Conservation (phyloP, 2,113 vertebrate genomes). For the Apodemus sylvaticus region DNA sequence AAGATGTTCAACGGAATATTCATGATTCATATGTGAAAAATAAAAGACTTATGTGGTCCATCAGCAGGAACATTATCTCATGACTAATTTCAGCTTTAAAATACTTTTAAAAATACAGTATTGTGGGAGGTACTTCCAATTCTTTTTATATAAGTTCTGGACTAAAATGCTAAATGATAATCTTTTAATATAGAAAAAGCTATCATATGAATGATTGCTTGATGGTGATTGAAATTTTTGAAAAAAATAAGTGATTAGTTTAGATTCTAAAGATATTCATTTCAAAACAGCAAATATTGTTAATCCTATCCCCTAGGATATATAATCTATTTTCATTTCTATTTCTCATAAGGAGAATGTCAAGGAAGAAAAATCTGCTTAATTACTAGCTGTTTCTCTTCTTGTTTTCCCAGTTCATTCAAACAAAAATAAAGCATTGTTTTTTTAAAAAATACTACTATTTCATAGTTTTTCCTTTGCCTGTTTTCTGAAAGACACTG, state of each 20-base stretch:
- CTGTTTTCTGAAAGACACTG: neutral
- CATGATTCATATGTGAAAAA: slow-evolving; percentile 16
- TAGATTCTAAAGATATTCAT: neutral
- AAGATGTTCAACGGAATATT: slow-evolving; percentile 11
- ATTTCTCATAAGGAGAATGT: neutral
- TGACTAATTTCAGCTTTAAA: slow-evolving; percentile 6
- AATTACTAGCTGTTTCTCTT: neutral
- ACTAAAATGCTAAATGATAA: neutral
- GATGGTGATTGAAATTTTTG: neutral
- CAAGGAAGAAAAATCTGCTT: neutral
- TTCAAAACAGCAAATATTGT: neutral
- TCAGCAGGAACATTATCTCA: neutral
- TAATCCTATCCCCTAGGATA: neutral
- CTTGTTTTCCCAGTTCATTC: neutral
- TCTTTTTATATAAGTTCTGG: neutral
- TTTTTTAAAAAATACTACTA: too few relatives aligned
- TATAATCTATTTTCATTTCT: neutral
- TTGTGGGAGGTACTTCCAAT: neutral
- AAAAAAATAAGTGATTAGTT: neutral
- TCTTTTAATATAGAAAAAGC: neutral
- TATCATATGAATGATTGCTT: neutral
- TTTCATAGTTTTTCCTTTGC: neutral
- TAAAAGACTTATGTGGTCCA: neutral
- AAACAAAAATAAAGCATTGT: neutral
- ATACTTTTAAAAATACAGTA: neutral